Base-by-base conservation (phyloP, 2,113 vertebrate species). In the Garra rufa region DNA sequence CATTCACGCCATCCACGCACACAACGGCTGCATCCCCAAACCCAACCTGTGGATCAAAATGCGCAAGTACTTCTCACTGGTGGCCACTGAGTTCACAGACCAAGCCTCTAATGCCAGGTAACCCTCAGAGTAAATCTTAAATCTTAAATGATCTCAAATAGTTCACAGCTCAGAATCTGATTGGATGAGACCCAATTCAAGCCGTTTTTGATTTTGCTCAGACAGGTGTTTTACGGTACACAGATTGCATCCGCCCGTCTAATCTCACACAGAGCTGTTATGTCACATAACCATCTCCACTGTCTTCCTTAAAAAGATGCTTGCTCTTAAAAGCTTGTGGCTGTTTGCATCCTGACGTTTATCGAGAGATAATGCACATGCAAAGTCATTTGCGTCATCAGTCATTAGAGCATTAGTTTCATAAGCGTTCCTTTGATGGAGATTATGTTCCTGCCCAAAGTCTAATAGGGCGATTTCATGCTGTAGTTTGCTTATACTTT, bases 31-130 rank as follows among this genome's bases (percentile, higher is more conserved):
- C 92, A 93, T 99, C 46, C 96, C 97, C 85, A 97, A 96, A 92
- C 95, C 98, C 85, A 95, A 95, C 88, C 95, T 99, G 48, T 99
- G 98, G 98, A 95, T 97, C 90, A 98, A 97, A 92, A 94, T 99
- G 92, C 92, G 93, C 69, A 96, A 94, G 83, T 99, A 98, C 91
- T 95, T 99, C 91, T 93, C 94, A n/a, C 94, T 99, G 0, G 95
- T 99, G 91, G 96, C 96, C 92, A 96, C 91, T 0, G 97, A 99
- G 92, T 96, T 98, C 94, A 95, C 94, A 0, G 94, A 94, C 7
- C 91, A 95, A 81, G 94, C 94, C 11, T 93, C 94, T 75, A 94
- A 94, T 69, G 77, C 89, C 94, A 97, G 97, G 97, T 98, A 94
- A 92, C 78, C 55, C 11, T 43, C 30, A 13, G 5, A 19, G 26